phyloP scores from a whole-genome alignment of 2,797 vertebrate genomes.

The Clarias laeviceps region DNA sequence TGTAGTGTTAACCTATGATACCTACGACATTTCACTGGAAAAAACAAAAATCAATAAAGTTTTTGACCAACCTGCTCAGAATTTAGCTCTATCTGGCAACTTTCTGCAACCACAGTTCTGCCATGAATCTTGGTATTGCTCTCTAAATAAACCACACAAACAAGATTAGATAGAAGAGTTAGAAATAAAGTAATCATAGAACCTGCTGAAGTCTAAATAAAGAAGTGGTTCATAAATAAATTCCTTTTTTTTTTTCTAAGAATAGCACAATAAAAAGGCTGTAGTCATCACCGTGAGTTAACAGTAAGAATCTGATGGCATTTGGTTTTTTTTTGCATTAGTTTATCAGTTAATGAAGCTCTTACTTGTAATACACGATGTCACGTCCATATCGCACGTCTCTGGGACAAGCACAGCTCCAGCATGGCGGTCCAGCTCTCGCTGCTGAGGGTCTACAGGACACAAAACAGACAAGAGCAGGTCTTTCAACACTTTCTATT shows the following conservation, averaged over 20 bases:
- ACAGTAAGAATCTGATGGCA: not conserved
- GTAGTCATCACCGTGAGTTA: not conserved
- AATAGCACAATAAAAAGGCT: not conserved
- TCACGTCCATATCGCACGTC: conserved; percentile 81
- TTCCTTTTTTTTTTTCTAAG: no score
- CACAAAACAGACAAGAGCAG: not conserved
- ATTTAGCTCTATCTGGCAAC: conserved; percentile 76
- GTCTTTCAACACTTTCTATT: not conserved
- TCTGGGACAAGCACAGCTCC: conserved; percentile 83
- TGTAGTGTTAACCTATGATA: not conserved
- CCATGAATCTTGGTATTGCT: conserved; percentile 52
- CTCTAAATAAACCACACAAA: conserved; percentile 65
- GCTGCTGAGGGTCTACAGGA: conserved; percentile 52
- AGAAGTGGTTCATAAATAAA: not conserved
- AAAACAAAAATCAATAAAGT: not conserved
- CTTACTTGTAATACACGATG: conserved; percentile 48
- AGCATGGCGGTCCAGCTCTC: conserved; percentile 54
- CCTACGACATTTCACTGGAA: no score
- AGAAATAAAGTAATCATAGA: not conserved
- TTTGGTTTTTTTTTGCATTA: not conserved
- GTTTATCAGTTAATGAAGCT: not conserved
- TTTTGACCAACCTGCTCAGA: conserved; percentile 74
- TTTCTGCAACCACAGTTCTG: conserved; percentile 81
- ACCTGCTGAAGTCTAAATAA: not conserved
- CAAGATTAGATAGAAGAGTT: not conserved